Evolutionary conservation across 2,113 vertebrate genomes (phyloP), one percentile per base, ranked within the genome.

Genomic region (Ifrita kowaldi): DNA sequence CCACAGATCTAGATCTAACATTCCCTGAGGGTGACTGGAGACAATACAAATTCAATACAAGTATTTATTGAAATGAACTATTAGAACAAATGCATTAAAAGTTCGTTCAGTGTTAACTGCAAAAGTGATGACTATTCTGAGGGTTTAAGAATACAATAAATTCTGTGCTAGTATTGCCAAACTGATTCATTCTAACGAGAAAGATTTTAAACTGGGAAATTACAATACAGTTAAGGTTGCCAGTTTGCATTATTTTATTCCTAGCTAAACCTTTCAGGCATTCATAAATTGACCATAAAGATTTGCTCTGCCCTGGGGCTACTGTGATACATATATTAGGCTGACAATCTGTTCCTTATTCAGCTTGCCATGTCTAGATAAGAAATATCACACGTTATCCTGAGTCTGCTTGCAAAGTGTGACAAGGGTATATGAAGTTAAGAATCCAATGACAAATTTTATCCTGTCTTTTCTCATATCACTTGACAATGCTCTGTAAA

Each of bases 281-380:
- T 70, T 95, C 91, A 92, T 78, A 94, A 95, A 92, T 78, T 95
- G 89, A 84, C 93, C 84, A 41, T 89, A 87, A 91, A 91, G 86
- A 87, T 92, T 92, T 92, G 68, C 69, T 95, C 56, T 96, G 94
- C 89, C 94, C 86, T 60, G 60, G 57, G 87, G 94, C 91, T 42
- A 71, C 52, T 70, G 24, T 95, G 95, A 89, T 91, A 89, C 78
- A 84, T 86, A 89, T 81, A 90, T 90, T 95, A 89, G 52, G 39
- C n/a, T 91, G 80, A 93, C 86, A 95, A 84, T 82, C 89, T 92
- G 64, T 67, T 94, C 84, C 84, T 90, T 87, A 84, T 93, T 94
- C 86, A 64, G 64, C 39, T 93, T 93, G 30, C 69, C 81, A 22
- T 67, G 80, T 81, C 64, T 69, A 93, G 91, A 91, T 93, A 97